Evolutionary conservation across 2,113 vertebrate genomes (phyloP), one percentile per base, ranked within the genome.

Genomic region (Apeltes quadracus): DNA sequence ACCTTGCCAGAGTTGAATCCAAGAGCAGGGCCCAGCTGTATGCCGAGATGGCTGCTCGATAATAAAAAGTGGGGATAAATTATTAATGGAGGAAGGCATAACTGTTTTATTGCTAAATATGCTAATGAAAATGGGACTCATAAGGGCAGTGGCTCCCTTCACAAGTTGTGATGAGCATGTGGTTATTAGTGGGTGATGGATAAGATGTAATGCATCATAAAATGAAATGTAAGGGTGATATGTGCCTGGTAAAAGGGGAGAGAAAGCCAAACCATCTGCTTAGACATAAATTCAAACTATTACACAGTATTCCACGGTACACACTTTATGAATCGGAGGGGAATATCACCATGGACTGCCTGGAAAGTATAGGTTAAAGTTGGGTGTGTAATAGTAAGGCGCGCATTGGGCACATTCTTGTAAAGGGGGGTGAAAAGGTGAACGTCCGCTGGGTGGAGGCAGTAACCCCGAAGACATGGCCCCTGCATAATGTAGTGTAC

Each of bases 71-170:
- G 54, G 12, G 27, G 68, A 76, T 83, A 20, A 79, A 85, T 90
- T 84, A 89, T 86, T 81, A 73, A 89, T 80, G 27, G 14, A 44
- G 32, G 25, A 71, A 87, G 81, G 73, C 61, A 66, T 62, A 83
- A 79, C 76, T 78, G 61, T 59, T 88, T 85, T 86, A 87, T 79
- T 82, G 76, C 80, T 74, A 79, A 76, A 87, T 84, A 90, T 89
- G 81, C 67, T 68, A 87, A 83, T 83, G 61, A 62, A 66, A 80
- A 69, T 76, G 41, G 55, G 27, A 38, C 61, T 69, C 65, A 39
- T 78, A 78, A 41, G 50, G 69, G 55, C 59, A 50, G 32, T 27
- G 20, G 50, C 69, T 68, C 16, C 58, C 71, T 43, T 58, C 41
- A 62, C 43, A 53, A 75, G 51, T 64, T 5, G 51, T 64, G 46